Evolutionary conservation across 1,140 invertebrate species (phyloP).

Genomic region (Solen grandis): DNA sequence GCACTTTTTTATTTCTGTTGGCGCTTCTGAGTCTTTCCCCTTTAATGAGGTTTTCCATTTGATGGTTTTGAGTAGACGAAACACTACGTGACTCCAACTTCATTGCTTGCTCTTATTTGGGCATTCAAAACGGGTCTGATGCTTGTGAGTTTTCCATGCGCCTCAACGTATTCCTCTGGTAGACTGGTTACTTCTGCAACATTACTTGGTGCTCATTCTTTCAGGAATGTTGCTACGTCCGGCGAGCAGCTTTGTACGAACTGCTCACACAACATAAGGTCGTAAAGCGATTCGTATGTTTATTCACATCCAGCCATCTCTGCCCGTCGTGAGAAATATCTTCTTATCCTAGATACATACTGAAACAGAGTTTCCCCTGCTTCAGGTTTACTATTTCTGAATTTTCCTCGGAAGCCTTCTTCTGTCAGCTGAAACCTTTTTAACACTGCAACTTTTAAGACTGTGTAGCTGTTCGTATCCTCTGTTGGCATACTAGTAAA

Average conservation of each 20-base stretch:
- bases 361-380: not conserved
- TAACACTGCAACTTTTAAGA: conserved; percentile 2
- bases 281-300: not conserved
- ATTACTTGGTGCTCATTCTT: not conserved
- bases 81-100: no score
- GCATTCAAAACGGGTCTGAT: no score
- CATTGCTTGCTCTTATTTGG: not conserved
- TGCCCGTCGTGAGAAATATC: not conserved
- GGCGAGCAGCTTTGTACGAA: not conserved
- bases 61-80: not conserved
- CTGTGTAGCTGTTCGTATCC: not conserved
- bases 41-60: not conserved
- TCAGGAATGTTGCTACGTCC: conserved; percentile 7
- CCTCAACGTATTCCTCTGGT: not conserved
- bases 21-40: no score
- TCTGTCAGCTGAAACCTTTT: no score
- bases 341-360: not conserved
- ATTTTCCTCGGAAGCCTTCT: no score
- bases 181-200: not conserved
- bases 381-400: not conserved
- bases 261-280: conserved; percentile 15
- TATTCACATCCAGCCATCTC: not conserved
- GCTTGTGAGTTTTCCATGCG: not conserved
- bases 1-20: not conserved
- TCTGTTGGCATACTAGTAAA: not conserved